phyloP scores from a whole-genome alignment of 2,888 invertebrate genomes.

The Belgica antarctica region DNA sequence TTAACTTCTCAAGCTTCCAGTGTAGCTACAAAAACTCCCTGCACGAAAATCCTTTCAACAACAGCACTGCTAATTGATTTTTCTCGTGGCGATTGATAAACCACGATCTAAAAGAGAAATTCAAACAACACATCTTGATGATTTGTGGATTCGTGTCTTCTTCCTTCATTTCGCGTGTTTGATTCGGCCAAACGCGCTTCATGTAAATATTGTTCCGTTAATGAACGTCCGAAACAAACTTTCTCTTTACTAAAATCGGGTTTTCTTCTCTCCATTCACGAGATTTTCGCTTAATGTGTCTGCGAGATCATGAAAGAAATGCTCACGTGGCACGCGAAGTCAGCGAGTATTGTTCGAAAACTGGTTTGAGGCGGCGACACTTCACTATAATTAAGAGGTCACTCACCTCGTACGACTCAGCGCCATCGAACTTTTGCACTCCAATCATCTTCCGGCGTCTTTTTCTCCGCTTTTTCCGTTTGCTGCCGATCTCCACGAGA shows the following conservation, averaged over 20 bases:
- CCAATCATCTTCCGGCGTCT: background rate
- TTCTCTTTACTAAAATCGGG: background rate
- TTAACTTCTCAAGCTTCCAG: too few species aligned
- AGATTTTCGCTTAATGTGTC: background rate
- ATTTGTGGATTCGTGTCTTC: background rate
- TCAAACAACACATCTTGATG: background rate
- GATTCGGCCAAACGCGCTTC: background rate
- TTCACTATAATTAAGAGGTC: too few species aligned
- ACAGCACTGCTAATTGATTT: background rate
- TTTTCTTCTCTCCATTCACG: background rate
- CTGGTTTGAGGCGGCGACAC: too few species aligned
- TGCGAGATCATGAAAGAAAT: background rate
- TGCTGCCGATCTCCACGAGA: background rate
- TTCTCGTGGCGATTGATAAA: background rate
- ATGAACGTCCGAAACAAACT: too few species aligned
- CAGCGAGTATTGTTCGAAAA: background rate
- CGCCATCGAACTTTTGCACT: slow-evolving; percentile 17
- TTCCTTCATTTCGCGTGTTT: background rate
- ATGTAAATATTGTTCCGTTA: background rate
- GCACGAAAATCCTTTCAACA: too few species aligned
- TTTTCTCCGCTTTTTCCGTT: background rate
- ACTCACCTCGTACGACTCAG: slow-evolving; percentile 29
- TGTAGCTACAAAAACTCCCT: too few species aligned
- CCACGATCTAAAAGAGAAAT: background rate
- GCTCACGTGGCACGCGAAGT: slow-evolving; percentile 3